phyloP scores from a whole-genome alignment of 2,888 invertebrate species.

The Blastobasis lacticolella region DNA sequence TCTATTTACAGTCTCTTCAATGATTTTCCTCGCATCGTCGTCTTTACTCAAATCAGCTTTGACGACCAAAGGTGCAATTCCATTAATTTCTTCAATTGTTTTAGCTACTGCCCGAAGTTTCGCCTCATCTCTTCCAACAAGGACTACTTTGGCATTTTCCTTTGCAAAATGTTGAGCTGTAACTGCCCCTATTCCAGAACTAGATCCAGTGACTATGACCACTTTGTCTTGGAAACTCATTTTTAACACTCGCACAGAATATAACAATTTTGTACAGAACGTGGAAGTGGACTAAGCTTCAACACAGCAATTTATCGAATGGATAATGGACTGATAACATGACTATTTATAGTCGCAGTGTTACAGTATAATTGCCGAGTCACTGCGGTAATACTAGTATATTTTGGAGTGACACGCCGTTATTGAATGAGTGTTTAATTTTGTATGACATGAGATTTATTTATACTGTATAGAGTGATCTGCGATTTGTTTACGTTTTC shows the following conservation, averaged over 20 bases:
- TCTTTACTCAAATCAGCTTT: conserved; percentile 14
- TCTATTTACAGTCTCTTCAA: conserved; percentile 14
- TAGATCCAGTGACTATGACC: conserved; percentile 16
- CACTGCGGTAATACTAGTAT: too few species aligned
- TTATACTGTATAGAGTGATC: too few species aligned
- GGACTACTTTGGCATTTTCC: conserved; percentile 13
- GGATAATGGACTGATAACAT: too few species aligned
- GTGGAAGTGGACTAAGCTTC: too few species aligned
- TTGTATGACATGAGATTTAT: too few species aligned
- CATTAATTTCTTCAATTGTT: conserved; percentile 9
- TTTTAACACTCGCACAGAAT: background rate
- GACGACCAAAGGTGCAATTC: conserved; percentile 8
- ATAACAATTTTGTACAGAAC: too few species aligned
- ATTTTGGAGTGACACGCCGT: too few species aligned
- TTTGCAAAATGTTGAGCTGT: conserved; percentile 14
- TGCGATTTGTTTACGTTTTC: too few species aligned
- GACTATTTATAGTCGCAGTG: too few species aligned
- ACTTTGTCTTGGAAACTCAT: conserved; percentile 10
- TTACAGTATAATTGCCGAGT: too few species aligned
- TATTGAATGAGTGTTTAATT: too few species aligned
- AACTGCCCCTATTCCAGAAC: conserved; percentile 19
- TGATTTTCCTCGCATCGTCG: conserved; percentile 13
- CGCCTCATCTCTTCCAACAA: conserved; percentile 14
- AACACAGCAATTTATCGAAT: too few species aligned
- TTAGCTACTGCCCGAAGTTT: conserved; percentile 12